These are phyloP conservation scores for Halictus quadricinctus DNA, from an alignment of 2,888 invertebrate genomes.

Conservation along the genomic window DNA sequence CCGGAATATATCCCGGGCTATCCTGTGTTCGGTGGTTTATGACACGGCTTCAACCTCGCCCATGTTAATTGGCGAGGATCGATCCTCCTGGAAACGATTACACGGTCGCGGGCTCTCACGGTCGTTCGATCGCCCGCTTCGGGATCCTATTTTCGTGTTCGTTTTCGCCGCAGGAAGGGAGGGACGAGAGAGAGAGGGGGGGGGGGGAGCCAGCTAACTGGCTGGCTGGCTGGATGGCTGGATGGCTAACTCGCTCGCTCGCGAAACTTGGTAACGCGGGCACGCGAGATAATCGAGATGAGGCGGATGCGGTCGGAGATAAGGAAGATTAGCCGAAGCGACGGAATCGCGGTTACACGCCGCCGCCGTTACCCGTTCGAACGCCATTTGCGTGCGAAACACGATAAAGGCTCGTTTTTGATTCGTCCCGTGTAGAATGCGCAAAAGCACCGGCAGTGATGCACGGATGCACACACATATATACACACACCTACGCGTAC, in stretches of 20 bases:
- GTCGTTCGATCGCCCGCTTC: conserved; percentile 50
- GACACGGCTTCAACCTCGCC: conserved; percentile 59
- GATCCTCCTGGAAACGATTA: conserved; percentile 56
- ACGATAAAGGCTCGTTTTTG: conserved; percentile 35
- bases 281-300: conserved; percentile 12
- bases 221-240: not conserved
- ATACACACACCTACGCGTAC: not conserved
- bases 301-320: conserved; percentile 19
- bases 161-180: not conserved
- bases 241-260: not conserved
- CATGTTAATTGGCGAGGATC: conserved; percentile 61
- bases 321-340: conserved; percentile 25
- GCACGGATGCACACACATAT: not conserved
- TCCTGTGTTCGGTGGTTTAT: conserved; percentile 26
- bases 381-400: conserved; percentile 51
- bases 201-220: not conserved
- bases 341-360: conserved; percentile 10
- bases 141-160: conserved; percentile 18
- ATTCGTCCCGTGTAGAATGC: conserved; percentile 12
- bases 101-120: conserved; percentile 51
- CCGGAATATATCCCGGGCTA: conserved; percentile 26
- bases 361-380: conserved; percentile 20
- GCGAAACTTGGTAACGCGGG: conserved; percentile 13
- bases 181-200: not conserved
- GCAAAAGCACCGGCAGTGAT: conserved; percentile 7